Conservation (phyloP, 2,113 vertebrate species). For the Scolopax mira region DNA sequence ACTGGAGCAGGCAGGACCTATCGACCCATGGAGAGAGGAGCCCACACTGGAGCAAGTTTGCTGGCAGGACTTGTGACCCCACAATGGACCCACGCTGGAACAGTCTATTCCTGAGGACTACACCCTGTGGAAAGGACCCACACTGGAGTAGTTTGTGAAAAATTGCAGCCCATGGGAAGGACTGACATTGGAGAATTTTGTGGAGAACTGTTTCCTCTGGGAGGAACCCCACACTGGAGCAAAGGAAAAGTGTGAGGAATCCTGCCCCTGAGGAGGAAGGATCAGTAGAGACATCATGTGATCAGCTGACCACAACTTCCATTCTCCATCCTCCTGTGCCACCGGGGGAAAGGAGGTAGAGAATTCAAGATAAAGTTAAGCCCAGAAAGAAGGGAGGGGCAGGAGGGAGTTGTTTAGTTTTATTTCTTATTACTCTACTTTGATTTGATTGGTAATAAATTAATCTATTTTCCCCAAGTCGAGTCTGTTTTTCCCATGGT, state of each 20-base stretch:
- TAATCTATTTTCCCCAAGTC: neutral
- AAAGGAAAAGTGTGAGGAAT: neutral
- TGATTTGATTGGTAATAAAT: neutral
- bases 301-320: neutral
- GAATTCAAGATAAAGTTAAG: neutral
- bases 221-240: neutral
- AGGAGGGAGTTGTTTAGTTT: neutral
- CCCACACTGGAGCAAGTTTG: neutral
- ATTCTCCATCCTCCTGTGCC: too few species aligned
- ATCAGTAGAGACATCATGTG: neutral
- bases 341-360: too few species aligned
- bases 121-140: neutral
- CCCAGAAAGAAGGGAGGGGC: neutral
- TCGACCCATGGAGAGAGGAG: neutral
- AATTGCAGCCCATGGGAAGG: neutral
- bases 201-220: neutral
- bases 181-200: neutral
- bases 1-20: neutral
- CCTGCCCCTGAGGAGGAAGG: neutral
- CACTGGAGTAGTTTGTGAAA: neutral
- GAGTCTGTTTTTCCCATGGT: neutral
- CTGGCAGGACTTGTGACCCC: neutral
- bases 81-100: neutral
- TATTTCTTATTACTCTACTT: neutral
- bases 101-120: neutral